Percentiles rank a stretch among this genome's conserved stretches.
These are phyloP conservation scores for Leptinotarsa undecemlineata DNA, from an alignment of 1,140 invertebrate genomes.

Conservation along the genomic window DNA sequence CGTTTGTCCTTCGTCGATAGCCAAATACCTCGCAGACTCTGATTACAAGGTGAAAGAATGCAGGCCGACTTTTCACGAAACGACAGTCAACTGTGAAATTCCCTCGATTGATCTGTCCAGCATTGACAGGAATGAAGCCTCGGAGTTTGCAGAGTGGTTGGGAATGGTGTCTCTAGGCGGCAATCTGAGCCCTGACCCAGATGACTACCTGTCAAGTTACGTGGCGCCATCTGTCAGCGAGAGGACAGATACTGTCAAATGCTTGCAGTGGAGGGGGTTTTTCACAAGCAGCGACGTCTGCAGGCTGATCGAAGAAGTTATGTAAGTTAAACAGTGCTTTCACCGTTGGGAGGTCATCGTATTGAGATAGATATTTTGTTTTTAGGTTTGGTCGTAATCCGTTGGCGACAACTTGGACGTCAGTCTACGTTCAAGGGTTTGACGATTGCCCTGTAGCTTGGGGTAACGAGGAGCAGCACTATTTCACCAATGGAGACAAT, in stretches of 20 bases:
- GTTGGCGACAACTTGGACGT: conserved; percentile 55
- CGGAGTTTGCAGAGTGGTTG: conserved; percentile 61
- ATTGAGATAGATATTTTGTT: too few species aligned
- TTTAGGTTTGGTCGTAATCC: too few species aligned
- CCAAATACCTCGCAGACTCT: conserved; percentile 60
- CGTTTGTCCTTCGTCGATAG: conserved; percentile 65
- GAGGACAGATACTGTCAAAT: conserved; percentile 48
- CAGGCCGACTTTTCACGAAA: conserved; percentile 51
- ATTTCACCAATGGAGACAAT: conserved; percentile 60
- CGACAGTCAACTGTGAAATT: conserved; percentile 52
- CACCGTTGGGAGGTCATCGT: background rate
- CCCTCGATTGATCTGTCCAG: conserved; percentile 49
- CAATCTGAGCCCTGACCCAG: conserved; percentile 49
- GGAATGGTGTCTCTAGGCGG: conserved; percentile 58
- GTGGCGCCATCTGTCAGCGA: conserved; percentile 43
- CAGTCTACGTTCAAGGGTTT: conserved; percentile 62
- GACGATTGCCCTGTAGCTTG: conserved; percentile 59
- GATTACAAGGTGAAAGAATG: conserved; percentile 57
- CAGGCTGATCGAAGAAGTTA: conserved; percentile 53
- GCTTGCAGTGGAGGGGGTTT: conserved; percentile 60
- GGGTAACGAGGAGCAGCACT: conserved; percentile 57
- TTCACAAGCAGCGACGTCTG: conserved; percentile 55
- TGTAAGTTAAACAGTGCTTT: conserved; percentile 41
- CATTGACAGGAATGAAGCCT: conserved; percentile 42
- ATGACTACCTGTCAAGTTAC: conserved; percentile 53